These are phyloP conservation scores for Pachyramphus minor DNA, from an alignment of 2,113 vertebrate genomes.

Conservation along the genomic window DNA sequence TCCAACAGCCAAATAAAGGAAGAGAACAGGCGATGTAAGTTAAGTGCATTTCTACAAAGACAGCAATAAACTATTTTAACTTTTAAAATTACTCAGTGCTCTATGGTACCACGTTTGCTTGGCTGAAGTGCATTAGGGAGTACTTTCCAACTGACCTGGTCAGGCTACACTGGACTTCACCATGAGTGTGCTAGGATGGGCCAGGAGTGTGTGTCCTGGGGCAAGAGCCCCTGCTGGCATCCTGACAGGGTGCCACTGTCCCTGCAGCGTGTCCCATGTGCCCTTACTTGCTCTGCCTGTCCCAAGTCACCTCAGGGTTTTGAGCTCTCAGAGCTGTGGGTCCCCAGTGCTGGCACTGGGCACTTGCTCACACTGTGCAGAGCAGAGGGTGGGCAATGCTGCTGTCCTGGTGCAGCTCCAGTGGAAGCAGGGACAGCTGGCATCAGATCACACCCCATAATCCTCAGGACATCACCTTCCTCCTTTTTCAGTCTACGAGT, in stretches of 20 bases:
- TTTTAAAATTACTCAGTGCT: constrained; percentile 3
- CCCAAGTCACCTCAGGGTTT: fast-evolving
- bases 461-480: neutral
- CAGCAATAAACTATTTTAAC: constrained; percentile 72
- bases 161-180: neutral
- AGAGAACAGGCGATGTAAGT: constrained; percentile 44
- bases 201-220: fast-evolving
- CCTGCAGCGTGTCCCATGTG: fast-evolving
- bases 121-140: neutral
- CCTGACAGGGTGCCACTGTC: neutral
- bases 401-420: neutral
- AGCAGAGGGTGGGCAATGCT: neutral
- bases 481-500: neutral
- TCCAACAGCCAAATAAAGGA: constrained; percentile 58
- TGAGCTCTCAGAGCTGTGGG: neutral
- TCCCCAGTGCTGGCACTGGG: neutral
- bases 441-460: neutral
- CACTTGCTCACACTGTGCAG: fast-evolving
- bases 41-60: constrained; percentile 71
- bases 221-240: neutral
- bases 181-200: fast-evolving
- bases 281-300: neutral
- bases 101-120: constrained; percentile 20
- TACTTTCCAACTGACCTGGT: neutral
- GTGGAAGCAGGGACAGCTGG: neutral